phyloP scores from a whole-genome alignment of 2,113 vertebrate genomes.

The Clarias batrachus region DNA sequence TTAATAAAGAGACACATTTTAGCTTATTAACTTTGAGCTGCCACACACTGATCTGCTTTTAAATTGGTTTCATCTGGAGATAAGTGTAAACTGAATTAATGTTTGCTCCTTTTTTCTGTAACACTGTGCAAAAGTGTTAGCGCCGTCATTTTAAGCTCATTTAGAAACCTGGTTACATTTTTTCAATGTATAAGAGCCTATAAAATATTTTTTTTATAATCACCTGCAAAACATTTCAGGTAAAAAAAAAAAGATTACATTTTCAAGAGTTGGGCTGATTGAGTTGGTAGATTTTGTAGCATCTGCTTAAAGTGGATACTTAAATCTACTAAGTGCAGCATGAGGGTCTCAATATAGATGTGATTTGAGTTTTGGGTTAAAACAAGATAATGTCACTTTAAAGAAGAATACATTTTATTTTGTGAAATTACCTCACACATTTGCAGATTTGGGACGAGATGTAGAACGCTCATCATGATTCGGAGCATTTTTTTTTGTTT shows the following conservation, averaged over 20 bases:
- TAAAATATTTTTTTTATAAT: not conserved
- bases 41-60: not conserved
- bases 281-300: not conserved
- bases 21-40: not conserved
- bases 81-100: not conserved
- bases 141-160: not conserved
- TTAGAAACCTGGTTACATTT: not conserved
- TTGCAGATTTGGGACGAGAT: not conserved
- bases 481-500: too few relatives aligned
- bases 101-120: not conserved
- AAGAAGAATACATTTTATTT: not conserved
- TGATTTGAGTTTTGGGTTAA: not conserved
- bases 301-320: not conserved
- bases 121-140: too few relatives aligned
- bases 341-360: not conserved
- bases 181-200: not conserved
- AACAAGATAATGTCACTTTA: constrained; percentile 1
- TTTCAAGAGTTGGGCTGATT: not conserved
- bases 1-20: not conserved
- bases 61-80: not conserved
- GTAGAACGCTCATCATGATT: not conserved
- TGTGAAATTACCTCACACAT: not conserved
- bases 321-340: not conserved
- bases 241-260: not conserved
- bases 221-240: not conserved